Evolutionary conservation across 2,888 invertebrate species (phyloP).

Genomic region (Carpatolechia fugitivella): DNA sequence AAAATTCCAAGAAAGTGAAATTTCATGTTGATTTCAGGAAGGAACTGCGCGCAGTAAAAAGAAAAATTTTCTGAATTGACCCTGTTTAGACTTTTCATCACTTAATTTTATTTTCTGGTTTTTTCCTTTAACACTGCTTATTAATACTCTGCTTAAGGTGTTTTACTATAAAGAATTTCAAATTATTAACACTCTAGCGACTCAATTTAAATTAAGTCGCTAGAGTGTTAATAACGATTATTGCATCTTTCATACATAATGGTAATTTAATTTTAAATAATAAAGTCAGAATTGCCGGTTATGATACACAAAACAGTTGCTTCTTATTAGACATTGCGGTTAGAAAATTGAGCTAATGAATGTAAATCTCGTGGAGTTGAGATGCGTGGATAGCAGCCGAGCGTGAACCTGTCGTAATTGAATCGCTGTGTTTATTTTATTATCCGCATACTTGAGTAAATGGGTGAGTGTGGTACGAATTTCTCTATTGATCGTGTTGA

Average conservation of each 20-base stretch:
- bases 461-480: neutral
- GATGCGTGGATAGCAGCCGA: conserved; percentile 29
- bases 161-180: no score
- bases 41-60: neutral
- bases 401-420: conserved; percentile 46
- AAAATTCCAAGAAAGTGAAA: neutral
- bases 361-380: conserved; percentile 35
- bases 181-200: no score
- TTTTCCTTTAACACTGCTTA: neutral
- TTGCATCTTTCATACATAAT: no score
- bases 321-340: conserved; percentile 13
- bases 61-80: neutral
- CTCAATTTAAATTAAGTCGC: no score
- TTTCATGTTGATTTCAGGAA: neutral
- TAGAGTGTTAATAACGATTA: no score
- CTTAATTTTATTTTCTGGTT: neutral
- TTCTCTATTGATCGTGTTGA: neutral
- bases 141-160: no score
- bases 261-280: neutral
- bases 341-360: conserved; percentile 40
- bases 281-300: neutral
- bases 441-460: neutral
- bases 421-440: conserved; percentile 45
- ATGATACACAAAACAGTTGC: no score
- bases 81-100: neutral